These are phyloP conservation scores for Myotis yumanensis DNA, from an alignment of 2,113 vertebrate species.

Conservation along the genomic window DNA sequence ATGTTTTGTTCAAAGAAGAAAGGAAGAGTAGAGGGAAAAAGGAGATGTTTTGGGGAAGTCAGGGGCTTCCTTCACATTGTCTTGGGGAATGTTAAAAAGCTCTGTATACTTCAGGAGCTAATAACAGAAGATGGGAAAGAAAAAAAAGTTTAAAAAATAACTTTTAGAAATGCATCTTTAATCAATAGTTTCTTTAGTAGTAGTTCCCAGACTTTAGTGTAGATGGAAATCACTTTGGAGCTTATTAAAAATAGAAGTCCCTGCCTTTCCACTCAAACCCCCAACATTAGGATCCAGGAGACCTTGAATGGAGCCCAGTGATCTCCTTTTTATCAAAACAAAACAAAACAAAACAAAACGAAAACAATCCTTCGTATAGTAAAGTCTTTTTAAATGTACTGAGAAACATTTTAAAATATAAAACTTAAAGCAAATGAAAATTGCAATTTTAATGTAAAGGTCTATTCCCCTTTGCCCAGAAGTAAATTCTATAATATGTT, in stretches of 20 bases:
- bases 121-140: background rate
- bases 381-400: conserved; percentile 6
- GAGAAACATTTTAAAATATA: background rate
- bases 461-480: background rate
- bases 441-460: conserved; percentile 19
- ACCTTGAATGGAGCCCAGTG: background rate
- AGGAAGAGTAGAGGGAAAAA: background rate
- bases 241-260: conserved; percentile 37
- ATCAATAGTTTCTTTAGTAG: background rate
- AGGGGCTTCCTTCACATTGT: background rate
- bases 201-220: background rate
- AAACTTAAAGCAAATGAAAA: conserved; percentile 48
- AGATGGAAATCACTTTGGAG: background rate
- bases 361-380: background rate
- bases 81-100: background rate
- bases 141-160: conserved; percentile 27
- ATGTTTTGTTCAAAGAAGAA: background rate
- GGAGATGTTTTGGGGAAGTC: background rate
- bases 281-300: background rate
- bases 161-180: conserved; percentile 18
- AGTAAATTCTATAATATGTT: conserved; percentile 29
- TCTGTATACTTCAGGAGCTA: background rate
- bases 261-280: background rate
- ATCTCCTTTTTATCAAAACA: background rate
- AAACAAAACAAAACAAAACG: background rate